A percentile compares a stretch with the other conserved stretches of the same genome.
phyloP scores from a whole-genome alignment of 2,113 vertebrate genomes.

The Sceloporus undulatus region DNA sequence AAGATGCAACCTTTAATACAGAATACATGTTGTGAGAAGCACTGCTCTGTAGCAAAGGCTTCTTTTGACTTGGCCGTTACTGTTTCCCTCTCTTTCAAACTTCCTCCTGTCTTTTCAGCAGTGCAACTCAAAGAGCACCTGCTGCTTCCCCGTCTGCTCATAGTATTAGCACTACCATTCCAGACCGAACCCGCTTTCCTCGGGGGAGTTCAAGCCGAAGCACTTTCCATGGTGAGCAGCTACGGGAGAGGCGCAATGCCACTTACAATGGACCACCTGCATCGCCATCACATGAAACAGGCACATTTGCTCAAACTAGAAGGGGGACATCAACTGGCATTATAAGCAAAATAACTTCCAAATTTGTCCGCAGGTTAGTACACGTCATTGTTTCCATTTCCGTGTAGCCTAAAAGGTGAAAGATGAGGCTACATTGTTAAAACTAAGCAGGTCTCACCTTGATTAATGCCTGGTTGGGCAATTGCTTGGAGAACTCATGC shows the following conservation, averaged over 20 bases:
- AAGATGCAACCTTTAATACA: neutral
- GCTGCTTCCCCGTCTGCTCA: conserved; percentile 94
- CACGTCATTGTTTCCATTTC: conserved; percentile 18
- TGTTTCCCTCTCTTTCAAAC: neutral
- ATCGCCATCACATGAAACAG: conserved; percentile 92
- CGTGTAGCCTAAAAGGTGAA: neutral
- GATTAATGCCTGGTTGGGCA: neutral
- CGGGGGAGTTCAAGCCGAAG: conserved; percentile 95
- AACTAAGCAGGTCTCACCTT: conserved; percentile 24
- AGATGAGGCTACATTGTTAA: fast-evolving
- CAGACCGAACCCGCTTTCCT: conserved; percentile 95
- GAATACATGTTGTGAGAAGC: neutral
- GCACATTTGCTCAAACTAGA: conserved; percentile 89
- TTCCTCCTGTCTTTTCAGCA: conserved; percentile 73
- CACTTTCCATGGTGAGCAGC: conserved; percentile 97
- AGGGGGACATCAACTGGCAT: conserved; percentile 94
- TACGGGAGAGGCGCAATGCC: conserved; percentile 93
- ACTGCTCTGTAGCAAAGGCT: neutral
- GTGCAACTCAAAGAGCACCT: conserved; percentile 86
- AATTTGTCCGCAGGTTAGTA: conserved; percentile 96
- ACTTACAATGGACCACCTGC: conserved; percentile 96
- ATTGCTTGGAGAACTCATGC: neutral
- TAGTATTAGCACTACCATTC: conserved; percentile 91
- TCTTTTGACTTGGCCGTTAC: conserved; percentile 20
- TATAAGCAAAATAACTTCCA: conserved; percentile 98